A percentile compares a stretch with the other conserved stretches of the same genome.
Evolutionary conservation across 2,888 invertebrate species (phyloP).

Genomic region (Gari tellinella): DNA sequence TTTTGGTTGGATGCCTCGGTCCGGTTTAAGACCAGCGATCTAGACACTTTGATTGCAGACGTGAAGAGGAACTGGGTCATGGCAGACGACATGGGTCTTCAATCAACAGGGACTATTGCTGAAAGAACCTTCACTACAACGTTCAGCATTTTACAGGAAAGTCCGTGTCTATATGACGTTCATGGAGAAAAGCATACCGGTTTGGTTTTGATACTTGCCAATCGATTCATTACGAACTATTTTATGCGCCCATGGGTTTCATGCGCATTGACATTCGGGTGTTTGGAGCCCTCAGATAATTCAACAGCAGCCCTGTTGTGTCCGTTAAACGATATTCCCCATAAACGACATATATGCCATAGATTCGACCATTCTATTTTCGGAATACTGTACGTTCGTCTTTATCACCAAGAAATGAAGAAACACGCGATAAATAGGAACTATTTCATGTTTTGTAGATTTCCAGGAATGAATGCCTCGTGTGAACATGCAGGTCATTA

Average conservation of each 20-base stretch:
- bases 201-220: slow-evolving; percentile 37
- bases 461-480: no score
- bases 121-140: slow-evolving; percentile 31
- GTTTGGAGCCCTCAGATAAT: slow-evolving; percentile 38
- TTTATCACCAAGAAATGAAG: no score
- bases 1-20: slow-evolving; percentile 58
- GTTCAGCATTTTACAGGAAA: slow-evolving; percentile 37
- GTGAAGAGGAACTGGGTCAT: slow-evolving; percentile 24
- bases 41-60: slow-evolving; percentile 24
- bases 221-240: slow-evolving; percentile 36
- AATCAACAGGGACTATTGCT: slow-evolving; percentile 28
- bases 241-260: slow-evolving; percentile 54
- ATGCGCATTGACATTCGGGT: slow-evolving; percentile 51
- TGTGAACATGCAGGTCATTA: no score
- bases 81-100: slow-evolving; percentile 13
- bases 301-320: slow-evolving; percentile 21
- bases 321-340: neutral
- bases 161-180: slow-evolving; percentile 32
- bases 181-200: slow-evolving; percentile 41
- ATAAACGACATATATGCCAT: slow-evolving; percentile 42
- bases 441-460: no score
- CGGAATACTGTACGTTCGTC: slow-evolving; percentile 30
- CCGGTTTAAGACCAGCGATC: slow-evolving; percentile 36
- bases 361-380: slow-evolving; percentile 56
- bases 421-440: no score